Evolutionary conservation across 2,113 vertebrate genomes (phyloP).

Genomic region (Indicator indicator): DNA sequence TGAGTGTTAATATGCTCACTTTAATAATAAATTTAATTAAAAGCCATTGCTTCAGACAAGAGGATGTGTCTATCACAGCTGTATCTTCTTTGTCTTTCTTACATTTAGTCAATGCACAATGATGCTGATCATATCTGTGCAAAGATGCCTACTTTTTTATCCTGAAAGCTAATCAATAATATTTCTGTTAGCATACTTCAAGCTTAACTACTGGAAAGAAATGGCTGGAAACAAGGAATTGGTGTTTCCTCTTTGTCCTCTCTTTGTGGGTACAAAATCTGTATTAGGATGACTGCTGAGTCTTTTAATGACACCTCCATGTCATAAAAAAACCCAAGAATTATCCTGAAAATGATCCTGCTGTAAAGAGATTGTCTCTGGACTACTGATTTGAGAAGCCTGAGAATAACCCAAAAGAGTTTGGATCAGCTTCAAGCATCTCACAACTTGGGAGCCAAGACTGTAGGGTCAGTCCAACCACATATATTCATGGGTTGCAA

Average conservation of each 20-base stretch:
- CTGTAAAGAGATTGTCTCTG: neutral
- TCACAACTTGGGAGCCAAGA: neutral
- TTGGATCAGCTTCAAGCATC: neutral
- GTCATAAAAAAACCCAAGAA: neutral
- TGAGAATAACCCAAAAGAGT: neutral
- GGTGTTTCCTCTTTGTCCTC: neutral
- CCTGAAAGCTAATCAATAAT: slow-evolving; percentile 69
- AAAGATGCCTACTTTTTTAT: slow-evolving; percentile 54
- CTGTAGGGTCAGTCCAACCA: neutral
- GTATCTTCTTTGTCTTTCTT: slow-evolving; percentile 55
- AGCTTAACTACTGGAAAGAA: slow-evolving; percentile 1
- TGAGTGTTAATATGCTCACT: neutral
- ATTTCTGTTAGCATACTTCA: slow-evolving; percentile 39
- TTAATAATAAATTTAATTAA: slow-evolving; percentile 26
- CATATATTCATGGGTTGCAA: rapidly evolving
- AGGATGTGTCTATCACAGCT: neutral
- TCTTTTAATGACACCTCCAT: neutral
- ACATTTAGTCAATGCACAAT: slow-evolving; percentile 63
- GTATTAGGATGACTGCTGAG: neutral
- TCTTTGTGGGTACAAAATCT: neutral
- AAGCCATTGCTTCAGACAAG: slow-evolving; percentile 14
- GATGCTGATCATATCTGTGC: slow-evolving; percentile 58
- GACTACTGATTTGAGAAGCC: neutral
- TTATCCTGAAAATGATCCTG: neutral
- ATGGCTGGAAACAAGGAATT: neutral